Base-by-base conservation (phyloP, 2,888 invertebrate genomes). In the Pogonocherus hispidulus region DNA sequence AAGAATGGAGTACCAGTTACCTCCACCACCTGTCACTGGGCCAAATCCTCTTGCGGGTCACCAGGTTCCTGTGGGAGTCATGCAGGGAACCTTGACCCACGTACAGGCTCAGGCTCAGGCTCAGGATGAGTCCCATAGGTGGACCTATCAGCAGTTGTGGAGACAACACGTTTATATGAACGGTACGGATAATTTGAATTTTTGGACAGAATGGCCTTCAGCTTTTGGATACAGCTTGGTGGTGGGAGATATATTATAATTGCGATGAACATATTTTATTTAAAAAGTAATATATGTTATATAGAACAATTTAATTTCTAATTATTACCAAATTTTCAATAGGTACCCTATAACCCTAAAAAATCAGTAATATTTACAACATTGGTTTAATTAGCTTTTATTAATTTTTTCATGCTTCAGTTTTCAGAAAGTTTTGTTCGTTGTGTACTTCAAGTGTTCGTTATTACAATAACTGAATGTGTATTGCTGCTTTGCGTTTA, bases 161-260 rank as follows among this genome's bases (percentile, higher is more conserved):
- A 88, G 93, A 80, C 93, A 93, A 85, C 93, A 93, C 84, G 92
- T 92, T 84, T 92, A 92, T 84, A 91, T 92, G 86, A 92, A 92
- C 86, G 92, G 92, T 92, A 91, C 88, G 70, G 37, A 20, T 44
- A 23, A n/a, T 51, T 27, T 67, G 16, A 49, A 23, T 20, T 59
- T n/a, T n/a, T n/a, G 23, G 22, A 20, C 22, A 23, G n/a, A n/a
- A 14, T 22, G 27, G 16, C 9, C 32, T 47, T 46, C 47, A 19
- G 22, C 18, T 20, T 5, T 46, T 4, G 19, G 47, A 35, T 22
- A 20, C 2, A 27, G 23, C 19, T 55, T 49, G 49, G 62, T 62
- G 49, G 62, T 62, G 62, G 62, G 27, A 20, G 41, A 20, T 41
- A 14, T 37, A 27, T 35, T 44, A 44, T 4, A n/a, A n/a, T n/a